These are phyloP conservation scores for Lutraria rhynchaena DNA, from an alignment of 1,140 invertebrate genomes.

Conservation along the genomic window DNA sequence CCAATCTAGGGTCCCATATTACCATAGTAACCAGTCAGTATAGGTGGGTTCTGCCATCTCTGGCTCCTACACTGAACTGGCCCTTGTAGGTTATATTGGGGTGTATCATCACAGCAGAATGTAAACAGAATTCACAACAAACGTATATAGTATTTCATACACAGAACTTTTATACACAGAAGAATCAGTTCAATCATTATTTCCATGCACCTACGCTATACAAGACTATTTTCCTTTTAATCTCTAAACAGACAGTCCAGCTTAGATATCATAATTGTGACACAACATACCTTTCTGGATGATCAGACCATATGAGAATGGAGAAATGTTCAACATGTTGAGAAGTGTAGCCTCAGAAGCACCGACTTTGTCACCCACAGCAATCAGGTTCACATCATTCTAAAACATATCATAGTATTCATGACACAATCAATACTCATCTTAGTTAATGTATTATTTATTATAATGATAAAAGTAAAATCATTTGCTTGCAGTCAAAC, in stretches of 20 bases:
- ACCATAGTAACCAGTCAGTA: slow-evolving; percentile 55
- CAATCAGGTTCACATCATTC: slow-evolving; percentile 85
- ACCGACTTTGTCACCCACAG: slow-evolving; percentile 98
- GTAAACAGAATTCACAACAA: no score
- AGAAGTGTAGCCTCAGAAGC: slow-evolving; percentile 98
- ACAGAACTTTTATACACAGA: no score
- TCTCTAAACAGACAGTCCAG: no score
- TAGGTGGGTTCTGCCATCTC: slow-evolving; percentile 81
- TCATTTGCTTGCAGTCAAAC: no score
- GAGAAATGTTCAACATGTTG: slow-evolving; percentile 99
- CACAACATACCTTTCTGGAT: slow-evolving; percentile 86
- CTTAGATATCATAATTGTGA: no score
- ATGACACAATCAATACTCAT: no score
- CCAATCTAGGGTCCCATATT: slow-evolving; percentile 45
- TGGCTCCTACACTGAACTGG: slow-evolving; percentile 70
- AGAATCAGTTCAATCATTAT: not conserved
- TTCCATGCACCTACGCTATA: no score
- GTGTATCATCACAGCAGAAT: slow-evolving; percentile 33
- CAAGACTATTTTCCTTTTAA: no score
- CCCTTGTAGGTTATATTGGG: slow-evolving; percentile 9
- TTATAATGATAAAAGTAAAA: no score
- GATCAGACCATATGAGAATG: slow-evolving; percentile 98
- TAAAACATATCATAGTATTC: not conserved
- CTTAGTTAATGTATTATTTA: no score
- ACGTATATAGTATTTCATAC: no score